phyloP scores from a whole-genome alignment of 2,113 vertebrate genomes.

The Pionites leucogaster region DNA sequence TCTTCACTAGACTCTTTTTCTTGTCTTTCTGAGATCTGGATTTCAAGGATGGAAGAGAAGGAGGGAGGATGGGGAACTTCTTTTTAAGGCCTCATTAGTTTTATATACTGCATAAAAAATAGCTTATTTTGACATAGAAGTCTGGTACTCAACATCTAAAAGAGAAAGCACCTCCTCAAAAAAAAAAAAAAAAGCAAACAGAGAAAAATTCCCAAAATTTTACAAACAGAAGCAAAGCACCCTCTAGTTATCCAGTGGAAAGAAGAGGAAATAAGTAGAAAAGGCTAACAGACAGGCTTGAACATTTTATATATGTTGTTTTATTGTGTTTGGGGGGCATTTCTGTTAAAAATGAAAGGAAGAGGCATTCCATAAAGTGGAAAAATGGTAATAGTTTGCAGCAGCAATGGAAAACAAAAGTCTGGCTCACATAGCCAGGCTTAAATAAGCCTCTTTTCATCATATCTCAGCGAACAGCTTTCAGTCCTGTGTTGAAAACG shows the following conservation, averaged over 20 bases:
- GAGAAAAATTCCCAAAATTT: neutral
- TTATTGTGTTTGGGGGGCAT: neutral
- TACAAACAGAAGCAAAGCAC: neutral
- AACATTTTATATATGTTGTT: neutral
- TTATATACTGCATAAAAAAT: neutral
- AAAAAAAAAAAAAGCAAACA: neutral
- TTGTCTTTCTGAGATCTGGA: neutral
- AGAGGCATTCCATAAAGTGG: neutral
- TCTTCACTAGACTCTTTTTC: neutral
- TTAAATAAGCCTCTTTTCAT: neutral
- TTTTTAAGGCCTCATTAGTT: neutral
- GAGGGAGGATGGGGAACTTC: neutral
- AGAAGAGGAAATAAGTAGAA: neutral
- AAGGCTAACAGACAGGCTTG: neutral
- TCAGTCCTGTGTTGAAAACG: neutral
- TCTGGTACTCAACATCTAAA: neutral
- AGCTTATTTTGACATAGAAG: neutral
- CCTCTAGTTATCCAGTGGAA: neutral
- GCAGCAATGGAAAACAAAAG: neutral
- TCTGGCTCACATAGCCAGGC: neutral
- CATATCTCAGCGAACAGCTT: neutral
- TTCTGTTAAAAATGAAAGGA: neutral
- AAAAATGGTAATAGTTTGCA: neutral
- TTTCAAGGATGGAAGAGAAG: neutral
- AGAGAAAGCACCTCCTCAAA: neutral